Conservation (phyloP, 1,140 invertebrate genomes). For the Babylonia areolata region DNA sequence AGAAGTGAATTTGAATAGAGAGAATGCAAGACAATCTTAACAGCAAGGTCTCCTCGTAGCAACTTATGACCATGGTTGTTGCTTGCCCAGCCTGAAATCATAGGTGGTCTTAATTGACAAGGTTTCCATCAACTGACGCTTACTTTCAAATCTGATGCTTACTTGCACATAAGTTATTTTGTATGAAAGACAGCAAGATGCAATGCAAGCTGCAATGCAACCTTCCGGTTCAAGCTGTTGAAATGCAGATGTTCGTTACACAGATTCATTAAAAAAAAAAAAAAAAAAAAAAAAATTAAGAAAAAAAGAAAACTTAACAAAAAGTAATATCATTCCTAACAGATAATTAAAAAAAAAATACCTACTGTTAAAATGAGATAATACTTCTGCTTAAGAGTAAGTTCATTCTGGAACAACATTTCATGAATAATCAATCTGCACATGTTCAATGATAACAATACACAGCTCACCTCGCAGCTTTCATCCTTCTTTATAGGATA, state of each 20-base stretch:
- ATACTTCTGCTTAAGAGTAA: too few species aligned
- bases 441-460: too few species aligned
- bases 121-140: slow-evolving; percentile 3
- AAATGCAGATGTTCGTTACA: background rate
- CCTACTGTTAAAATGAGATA: too few species aligned
- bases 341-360: too few species aligned
- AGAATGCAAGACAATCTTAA: slow-evolving; percentile 16
- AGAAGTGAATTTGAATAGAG: background rate
- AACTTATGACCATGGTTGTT: background rate
- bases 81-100: background rate
- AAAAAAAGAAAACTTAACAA: too few species aligned
- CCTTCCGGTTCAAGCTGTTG: background rate
- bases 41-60: slow-evolving; percentile 24
- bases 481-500: too few species aligned
- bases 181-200: background rate
- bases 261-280: too few species aligned
- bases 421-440: too few species aligned
- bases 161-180: background rate
- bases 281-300: too few species aligned
- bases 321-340: too few species aligned
- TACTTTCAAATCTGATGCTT: slow-evolving; percentile 10
- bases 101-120: slow-evolving; percentile 31
- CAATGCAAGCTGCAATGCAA: background rate
- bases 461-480: too few species aligned
- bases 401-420: too few species aligned